Evolutionary conservation across 2,113 vertebrate genomes (phyloP).

Genomic region (Fulica atra): DNA sequence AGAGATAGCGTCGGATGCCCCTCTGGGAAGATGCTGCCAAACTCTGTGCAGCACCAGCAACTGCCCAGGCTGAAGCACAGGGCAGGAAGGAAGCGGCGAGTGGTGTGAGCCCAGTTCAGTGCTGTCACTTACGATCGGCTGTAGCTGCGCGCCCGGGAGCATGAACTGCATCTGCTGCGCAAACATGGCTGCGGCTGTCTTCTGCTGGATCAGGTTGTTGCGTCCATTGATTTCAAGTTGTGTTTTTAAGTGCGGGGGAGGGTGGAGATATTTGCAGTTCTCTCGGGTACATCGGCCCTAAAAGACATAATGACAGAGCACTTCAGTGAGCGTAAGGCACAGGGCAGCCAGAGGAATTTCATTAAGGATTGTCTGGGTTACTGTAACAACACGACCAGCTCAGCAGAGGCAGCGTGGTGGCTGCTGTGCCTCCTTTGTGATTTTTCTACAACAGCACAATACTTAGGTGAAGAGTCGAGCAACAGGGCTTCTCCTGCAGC

Average conservation of each 20-base stretch:
- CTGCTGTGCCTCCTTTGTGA: not conserved
- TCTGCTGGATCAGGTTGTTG: constrained; percentile 99
- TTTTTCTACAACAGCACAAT: not conserved
- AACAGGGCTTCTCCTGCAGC: not conserved
- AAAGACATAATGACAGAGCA: constrained; percentile 16
- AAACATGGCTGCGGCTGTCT: constrained; percentile 95
- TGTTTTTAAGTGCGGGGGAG: constrained; percentile 95
- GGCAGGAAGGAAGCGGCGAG: not conserved
- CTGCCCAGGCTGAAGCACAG: not conserved
- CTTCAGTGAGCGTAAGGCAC: not conserved
- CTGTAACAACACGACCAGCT: not conserved
- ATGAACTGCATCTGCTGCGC: constrained; percentile 98
- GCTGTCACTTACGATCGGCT: constrained; percentile 88
- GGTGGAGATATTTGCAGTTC: constrained; percentile 99
- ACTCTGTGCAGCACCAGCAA: rapidly evolving
- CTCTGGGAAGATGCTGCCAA: not conserved
- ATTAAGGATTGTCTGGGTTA: constrained; percentile 21
- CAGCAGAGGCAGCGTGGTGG: not conserved
- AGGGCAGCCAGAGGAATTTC: not conserved
- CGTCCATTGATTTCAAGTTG: constrained; percentile 97
- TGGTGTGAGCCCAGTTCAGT: rapidly evolving
- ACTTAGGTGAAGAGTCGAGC: not conserved
- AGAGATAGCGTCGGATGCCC: not conserved
- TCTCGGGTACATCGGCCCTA: constrained; percentile 95
- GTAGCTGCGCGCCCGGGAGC: constrained; percentile 90